These are phyloP conservation scores for Sinohyriopsis cumingii DNA, from an alignment of 2,888 invertebrate genomes.

Conservation along the genomic window DNA sequence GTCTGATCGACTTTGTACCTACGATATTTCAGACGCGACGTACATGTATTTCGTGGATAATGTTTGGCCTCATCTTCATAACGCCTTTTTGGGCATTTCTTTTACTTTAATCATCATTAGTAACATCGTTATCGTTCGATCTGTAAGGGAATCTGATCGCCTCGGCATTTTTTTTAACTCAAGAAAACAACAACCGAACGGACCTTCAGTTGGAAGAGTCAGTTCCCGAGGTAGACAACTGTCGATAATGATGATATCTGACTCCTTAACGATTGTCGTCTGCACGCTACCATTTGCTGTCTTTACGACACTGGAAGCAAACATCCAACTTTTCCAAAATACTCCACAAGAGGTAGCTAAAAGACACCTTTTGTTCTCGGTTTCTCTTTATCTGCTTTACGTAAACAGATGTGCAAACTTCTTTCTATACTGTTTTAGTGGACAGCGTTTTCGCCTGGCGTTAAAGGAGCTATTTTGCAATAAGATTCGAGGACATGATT, in stretches of 20 bases:
- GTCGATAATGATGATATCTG: conserved; percentile 51
- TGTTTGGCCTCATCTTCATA: conserved; percentile 51
- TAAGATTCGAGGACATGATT: neutral
- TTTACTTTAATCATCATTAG: conserved; percentile 47
- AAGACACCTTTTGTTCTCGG: conserved; percentile 38
- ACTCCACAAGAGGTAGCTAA: conserved; percentile 17
- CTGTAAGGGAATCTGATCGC: conserved; percentile 35
- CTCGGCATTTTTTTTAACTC: conserved; percentile 11
- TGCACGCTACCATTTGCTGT: conserved; percentile 55
- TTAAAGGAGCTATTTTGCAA: conserved; percentile 26
- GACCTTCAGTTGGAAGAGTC: neutral
- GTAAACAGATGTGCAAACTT: conserved; percentile 57
- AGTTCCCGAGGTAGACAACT: conserved; percentile 42
- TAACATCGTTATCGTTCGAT: conserved; percentile 50
- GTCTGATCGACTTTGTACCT: conserved; percentile 44
- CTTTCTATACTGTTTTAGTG: conserved; percentile 57
- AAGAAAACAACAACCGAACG: neutral
- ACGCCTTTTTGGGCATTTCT: conserved; percentile 41
- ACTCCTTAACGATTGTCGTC: conserved; percentile 50
- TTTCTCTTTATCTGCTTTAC: conserved; percentile 54
- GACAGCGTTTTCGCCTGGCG: conserved; percentile 47
- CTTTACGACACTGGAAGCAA: conserved; percentile 26
- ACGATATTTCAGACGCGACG: conserved; percentile 23
- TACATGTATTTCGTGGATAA: conserved; percentile 18
- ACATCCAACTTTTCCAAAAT: conserved; percentile 16